Conservation (phyloP, 2,113 vertebrate species). For the Leptobrachium leishanense region DNA sequence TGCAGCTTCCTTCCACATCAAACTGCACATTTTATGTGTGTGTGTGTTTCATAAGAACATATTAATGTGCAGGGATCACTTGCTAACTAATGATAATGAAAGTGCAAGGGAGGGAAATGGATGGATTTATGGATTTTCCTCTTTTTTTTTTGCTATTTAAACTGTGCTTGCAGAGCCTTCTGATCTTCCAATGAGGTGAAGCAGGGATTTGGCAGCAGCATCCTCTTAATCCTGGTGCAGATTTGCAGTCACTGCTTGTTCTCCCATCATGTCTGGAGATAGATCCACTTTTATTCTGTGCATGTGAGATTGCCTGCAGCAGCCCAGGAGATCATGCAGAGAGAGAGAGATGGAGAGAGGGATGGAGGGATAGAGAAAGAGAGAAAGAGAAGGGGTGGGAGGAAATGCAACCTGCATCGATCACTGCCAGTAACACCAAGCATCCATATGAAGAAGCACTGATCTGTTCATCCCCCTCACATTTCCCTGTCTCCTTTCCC, state of each 20-base stretch:
- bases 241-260: constrained; percentile 21
- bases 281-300: constrained; percentile 14
- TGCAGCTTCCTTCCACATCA: neutral
- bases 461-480: constrained; percentile 15
- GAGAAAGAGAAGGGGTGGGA: neutral
- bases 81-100: constrained; percentile 12
- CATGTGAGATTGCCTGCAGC: constrained; percentile 20
- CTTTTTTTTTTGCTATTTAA: neutral
- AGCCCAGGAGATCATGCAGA: constrained; percentile 19
- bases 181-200: constrained; percentile 29
- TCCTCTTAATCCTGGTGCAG: constrained; percentile 36
- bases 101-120: neutral
- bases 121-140: neutral
- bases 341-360: neutral
- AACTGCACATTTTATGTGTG: neutral
- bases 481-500: constrained; percentile 48
- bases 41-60: neutral
- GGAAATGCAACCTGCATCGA: constrained; percentile 27
- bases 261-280: neutral
- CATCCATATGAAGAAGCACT: constrained; percentile 28
- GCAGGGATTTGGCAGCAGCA: constrained; percentile 27
- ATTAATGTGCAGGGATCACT: neutral
- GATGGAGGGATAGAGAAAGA: neutral
- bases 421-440: neutral
- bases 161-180: neutral